These are phyloP conservation scores for Nomada fabriciana DNA, from an alignment of 2,888 invertebrate genomes.

Conservation along the genomic window DNA sequence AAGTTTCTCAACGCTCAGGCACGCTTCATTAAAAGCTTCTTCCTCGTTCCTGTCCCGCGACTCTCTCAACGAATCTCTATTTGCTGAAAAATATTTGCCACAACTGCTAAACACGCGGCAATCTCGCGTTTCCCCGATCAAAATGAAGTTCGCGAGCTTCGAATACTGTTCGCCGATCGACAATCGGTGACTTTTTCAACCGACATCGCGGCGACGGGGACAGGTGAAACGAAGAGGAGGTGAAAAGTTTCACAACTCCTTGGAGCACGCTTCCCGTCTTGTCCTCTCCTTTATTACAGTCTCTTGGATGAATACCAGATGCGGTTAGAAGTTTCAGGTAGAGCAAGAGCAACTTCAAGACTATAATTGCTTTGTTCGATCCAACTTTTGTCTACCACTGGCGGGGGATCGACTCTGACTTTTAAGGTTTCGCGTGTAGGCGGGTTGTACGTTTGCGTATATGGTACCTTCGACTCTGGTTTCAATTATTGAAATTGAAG, in stretches of 20 bases:
- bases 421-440: conserved; percentile 60
- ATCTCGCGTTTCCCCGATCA: too few species aligned
- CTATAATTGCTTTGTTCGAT: conserved; percentile 76
- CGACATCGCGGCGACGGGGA: not conserved
- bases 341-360: conserved; percentile 68
- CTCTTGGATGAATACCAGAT: conserved; percentile 75
- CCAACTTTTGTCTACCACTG: conserved; percentile 69
- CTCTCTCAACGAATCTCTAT: not conserved
- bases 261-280: conserved; percentile 68
- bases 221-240: conserved; percentile 11
- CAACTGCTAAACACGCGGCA: conserved; percentile 56
- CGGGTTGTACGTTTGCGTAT: conserved; percentile 58
- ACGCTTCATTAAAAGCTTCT: conserved; percentile 18
- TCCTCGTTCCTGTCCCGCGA: not conserved
- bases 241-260: conserved; percentile 69
- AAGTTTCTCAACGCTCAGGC: conserved; percentile 1
- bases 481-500: conserved; percentile 37
- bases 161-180: conserved; percentile 64
- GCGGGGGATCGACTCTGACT: conserved; percentile 55
- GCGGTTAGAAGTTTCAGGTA: conserved; percentile 73
- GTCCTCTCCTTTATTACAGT: conserved; percentile 73
- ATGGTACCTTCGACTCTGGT: conserved; percentile 5
- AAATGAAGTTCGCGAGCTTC: conserved; percentile 55
- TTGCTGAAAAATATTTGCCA: not conserved
- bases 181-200: conserved; percentile 72